phyloP scores from a whole-genome alignment of 2,113 vertebrate species.

The Ophiodon elongatus region DNA sequence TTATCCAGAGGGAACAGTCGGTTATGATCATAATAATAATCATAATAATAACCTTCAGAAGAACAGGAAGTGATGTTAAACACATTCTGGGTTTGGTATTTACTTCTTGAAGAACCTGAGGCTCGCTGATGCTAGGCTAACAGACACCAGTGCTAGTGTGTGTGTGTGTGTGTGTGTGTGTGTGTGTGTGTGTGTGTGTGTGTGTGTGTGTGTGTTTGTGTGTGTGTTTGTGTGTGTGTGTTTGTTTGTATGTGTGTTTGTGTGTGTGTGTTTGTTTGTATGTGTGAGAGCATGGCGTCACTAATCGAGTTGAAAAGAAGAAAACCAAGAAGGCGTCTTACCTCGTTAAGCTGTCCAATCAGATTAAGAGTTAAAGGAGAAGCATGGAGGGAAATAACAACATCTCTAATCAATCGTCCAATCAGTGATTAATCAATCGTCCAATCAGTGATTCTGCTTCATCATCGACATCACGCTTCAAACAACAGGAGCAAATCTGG shows the following conservation, averaged over 20 bases:
- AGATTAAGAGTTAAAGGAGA: constrained; percentile 69
- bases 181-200: too few relatives aligned
- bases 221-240: background rate
- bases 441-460: background rate
- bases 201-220: background rate
- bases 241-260: background rate
- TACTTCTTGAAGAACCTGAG: constrained; percentile 1
- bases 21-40: background rate
- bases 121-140: constrained; percentile 12
- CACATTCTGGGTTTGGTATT: background rate
- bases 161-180: too few relatives aligned
- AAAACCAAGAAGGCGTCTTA: constrained; percentile 65
- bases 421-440: background rate
- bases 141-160: constrained; percentile 7
- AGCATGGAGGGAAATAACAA: constrained; percentile 74
- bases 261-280: background rate
- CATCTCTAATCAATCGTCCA: constrained; percentile 7
- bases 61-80: background rate
- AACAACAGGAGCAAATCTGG: background rate
- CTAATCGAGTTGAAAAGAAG: constrained; percentile 47
- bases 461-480: background rate
- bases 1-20: too few relatives aligned
- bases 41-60: background rate
- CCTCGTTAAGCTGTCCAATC: constrained; percentile 80
- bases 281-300: background rate